phyloP scores from a whole-genome alignment of 2,797 vertebrate species.

The Hippocampus kuda region DNA sequence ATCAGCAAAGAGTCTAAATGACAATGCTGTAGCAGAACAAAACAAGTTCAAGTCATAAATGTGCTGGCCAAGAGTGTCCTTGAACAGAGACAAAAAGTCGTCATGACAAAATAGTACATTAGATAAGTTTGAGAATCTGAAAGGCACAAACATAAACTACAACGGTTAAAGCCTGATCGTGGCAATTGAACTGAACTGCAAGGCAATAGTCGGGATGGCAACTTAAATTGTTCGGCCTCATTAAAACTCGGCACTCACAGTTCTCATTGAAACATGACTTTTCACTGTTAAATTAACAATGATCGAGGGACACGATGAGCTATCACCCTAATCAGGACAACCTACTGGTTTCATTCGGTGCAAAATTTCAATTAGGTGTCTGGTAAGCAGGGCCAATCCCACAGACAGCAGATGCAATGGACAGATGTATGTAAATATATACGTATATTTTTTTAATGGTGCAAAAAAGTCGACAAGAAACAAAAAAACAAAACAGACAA shows the following conservation, averaged over 20 bases:
- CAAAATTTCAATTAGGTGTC: background rate
- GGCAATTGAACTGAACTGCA: background rate
- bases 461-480: too few species aligned
- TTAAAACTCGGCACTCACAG: background rate
- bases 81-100: constrained; percentile 14
- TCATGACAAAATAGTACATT: background rate
- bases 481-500: too few species aligned
- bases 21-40: background rate
- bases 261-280: background rate
- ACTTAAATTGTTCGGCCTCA: background rate
- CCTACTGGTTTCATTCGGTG: background rate
- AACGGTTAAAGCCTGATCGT: background rate
- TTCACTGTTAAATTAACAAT: background rate
- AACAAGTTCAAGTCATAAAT: constrained; percentile 28
- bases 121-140: background rate
- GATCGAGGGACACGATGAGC: background rate
- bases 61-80: constrained; percentile 8
- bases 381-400: background rate
- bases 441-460: too few species aligned
- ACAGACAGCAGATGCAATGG: too few species aligned
- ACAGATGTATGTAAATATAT: too few species aligned
- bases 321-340: background rate
- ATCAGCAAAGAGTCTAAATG: background rate
- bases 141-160: background rate
- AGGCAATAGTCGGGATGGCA: background rate